Percentiles rank a stretch among this genome's conserved stretches.
Evolutionary conservation across 2,113 vertebrate genomes (phyloP).

Genomic region (Solenodon paradoxus): DNA sequence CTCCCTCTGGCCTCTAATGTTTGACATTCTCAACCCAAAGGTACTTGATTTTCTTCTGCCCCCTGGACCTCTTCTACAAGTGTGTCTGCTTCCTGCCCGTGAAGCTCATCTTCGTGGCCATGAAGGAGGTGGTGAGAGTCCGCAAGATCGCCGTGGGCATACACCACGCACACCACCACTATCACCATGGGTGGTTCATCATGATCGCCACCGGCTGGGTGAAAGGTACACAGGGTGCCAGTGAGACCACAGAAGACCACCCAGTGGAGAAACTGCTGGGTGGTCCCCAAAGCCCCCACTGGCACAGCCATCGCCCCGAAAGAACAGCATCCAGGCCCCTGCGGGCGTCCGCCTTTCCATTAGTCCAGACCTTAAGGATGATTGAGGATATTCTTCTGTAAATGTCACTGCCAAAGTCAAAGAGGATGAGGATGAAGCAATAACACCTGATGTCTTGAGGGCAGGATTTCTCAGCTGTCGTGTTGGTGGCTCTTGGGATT

Average conservation of each 20-base stretch:
- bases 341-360: background rate
- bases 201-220: conserved; percentile 96
- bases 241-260: background rate
- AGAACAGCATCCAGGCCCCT: background rate
- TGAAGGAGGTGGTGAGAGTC: conserved; percentile 97
- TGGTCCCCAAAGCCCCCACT: background rate
- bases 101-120: conserved; percentile 94
- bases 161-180: conserved; percentile 94
- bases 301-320: background rate
- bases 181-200: conserved; percentile 94
- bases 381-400: background rate
- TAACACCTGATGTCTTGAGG: background rate
- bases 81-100: conserved; percentile 94
- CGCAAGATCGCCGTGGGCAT: conserved; percentile 96
- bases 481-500: background rate
- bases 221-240: conserved; percentile 90
- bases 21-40: conserved; percentile 76
- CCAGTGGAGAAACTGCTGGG: background rate
- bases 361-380: background rate
- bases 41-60: conserved; percentile 97
- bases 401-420: background rate
- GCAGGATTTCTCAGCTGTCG: background rate
- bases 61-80: conserved; percentile 97
- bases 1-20: background rate
- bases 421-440: background rate